phyloP scores from a whole-genome alignment of 2,888 invertebrate species.

The Philereme vetulata region DNA sequence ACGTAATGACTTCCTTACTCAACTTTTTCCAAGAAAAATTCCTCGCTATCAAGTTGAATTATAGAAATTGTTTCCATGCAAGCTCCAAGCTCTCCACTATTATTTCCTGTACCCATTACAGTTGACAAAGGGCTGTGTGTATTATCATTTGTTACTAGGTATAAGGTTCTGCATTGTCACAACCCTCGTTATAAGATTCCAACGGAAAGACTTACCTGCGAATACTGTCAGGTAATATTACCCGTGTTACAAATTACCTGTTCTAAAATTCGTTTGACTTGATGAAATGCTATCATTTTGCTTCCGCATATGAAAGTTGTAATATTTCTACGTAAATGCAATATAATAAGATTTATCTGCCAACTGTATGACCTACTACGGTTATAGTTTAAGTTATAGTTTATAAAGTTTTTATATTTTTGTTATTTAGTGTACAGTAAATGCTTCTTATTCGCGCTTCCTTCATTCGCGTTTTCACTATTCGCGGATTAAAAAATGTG shows the following conservation, averaged over 20 bases:
- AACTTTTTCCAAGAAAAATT: slow-evolving; percentile 14
- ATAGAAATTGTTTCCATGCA: slow-evolving; percentile 8
- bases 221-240: slow-evolving; percentile 33
- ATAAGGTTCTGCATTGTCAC: slow-evolving; percentile 32
- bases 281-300: slow-evolving; percentile 25
- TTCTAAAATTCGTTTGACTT: slow-evolving; percentile 33
- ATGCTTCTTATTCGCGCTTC: too few species aligned
- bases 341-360: too few species aligned
- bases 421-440: too few species aligned
- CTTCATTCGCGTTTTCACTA: too few species aligned
- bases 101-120: neutral
- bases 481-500: too few species aligned
- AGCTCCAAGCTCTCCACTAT: slow-evolving; percentile 1
- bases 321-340: too few species aligned
- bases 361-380: too few species aligned
- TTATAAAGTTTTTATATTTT: too few species aligned
- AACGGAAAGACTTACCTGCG: slow-evolving; percentile 23
- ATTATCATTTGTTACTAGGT: slow-evolving; percentile 16
- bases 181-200: slow-evolving; percentile 23
- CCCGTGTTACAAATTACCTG: slow-evolving; percentile 34
- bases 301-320: slow-evolving; percentile 12
- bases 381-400: too few species aligned
- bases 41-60: slow-evolving; percentile 10
- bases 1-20: slow-evolving; percentile 4
- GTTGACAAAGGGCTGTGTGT: neutral